Base-by-base conservation (phyloP, 2,797 vertebrate genomes). In the Aldrovandia affinis region DNA sequence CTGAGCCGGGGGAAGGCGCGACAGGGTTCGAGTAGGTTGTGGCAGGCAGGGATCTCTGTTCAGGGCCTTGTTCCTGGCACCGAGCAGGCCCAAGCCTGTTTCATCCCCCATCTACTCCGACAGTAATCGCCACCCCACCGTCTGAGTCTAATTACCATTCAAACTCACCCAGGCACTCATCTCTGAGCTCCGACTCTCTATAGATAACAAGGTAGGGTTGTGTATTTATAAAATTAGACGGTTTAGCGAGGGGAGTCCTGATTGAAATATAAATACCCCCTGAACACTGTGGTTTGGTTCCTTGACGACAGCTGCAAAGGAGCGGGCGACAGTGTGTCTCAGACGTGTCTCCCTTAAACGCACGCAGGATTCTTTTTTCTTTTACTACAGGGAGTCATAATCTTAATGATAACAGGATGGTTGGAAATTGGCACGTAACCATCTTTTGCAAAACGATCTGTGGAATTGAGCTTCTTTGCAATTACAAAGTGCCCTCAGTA, bases 161-260 rank as follows among this genome's bases (percentile, higher is more conserved):
- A 30, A n/a, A 44, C 22, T 44, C 42, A 22, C 42, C 42, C 73
- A 78, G 73, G 25, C 44, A n/a, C 39, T n/a, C 73, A 77, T 70
- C 65, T 70, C 65, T 39, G 65, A 70, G 65, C 65, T 70, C 86
- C 83, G 90, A 83, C 90, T 83, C 88, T 91, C 89, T 88, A 78
- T 80, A 80, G 55, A 92, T 93, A 93, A 93, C 86, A 92, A 88
- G 89, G 89, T 73, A 89, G 68, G 85, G 83, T 86, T 89, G 81
- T 20, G 0, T 68, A 75, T 85, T 87, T 63, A 50, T 78, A 82
- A 81, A 81, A 81, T 81, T 15, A 82, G 81, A 65, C 12, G 81
- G 59, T 52, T 82, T 50, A 65, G 30, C 4, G 9, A 28, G 42
- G 63, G 61, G 59, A 30, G 15, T 25, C 33, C 59, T 68, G 61